These are phyloP conservation scores for Phylloscopus collybita DNA, from an alignment of 2,797 vertebrate genomes.

Conservation along the genomic window DNA sequence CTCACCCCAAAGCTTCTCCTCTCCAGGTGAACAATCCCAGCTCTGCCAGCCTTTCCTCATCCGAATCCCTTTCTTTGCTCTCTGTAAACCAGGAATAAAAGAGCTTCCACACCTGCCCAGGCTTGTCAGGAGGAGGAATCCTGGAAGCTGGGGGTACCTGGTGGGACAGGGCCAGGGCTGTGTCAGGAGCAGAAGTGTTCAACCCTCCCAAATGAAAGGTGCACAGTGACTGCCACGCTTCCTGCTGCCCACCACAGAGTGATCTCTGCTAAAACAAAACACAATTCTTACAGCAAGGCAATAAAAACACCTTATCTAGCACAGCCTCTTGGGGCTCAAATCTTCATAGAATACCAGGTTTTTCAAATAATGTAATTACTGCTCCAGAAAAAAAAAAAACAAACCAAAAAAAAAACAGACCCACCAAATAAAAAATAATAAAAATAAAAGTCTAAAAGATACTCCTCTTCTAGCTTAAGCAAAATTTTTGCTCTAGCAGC, in stretches of 20 bases:
- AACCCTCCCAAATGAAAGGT: background rate
- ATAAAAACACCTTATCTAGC: background rate
- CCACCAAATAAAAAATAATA: background rate
- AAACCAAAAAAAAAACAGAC: too few species aligned
- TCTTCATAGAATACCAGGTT: background rate
- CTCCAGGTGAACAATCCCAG: background rate
- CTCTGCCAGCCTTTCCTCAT: background rate
- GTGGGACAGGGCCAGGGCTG: background rate
- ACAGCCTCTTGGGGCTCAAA: background rate
- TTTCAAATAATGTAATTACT: background rate
- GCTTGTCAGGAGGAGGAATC: background rate
- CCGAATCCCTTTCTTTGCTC: background rate
- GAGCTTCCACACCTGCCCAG: background rate
- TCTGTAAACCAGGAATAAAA: background rate
- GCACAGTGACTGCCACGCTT: background rate
- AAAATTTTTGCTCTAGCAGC: conserved; percentile 14
- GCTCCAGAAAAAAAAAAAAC: background rate
- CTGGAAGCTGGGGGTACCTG: background rate
- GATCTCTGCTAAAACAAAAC: background rate
- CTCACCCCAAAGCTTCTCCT: background rate
- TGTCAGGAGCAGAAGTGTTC: background rate
- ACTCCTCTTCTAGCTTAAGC: background rate
- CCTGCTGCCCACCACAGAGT: background rate
- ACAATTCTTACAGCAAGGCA: background rate
- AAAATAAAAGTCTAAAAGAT: background rate